Conservation (phyloP, 2,113 vertebrate genomes). For the Gulo gulo region DNA sequence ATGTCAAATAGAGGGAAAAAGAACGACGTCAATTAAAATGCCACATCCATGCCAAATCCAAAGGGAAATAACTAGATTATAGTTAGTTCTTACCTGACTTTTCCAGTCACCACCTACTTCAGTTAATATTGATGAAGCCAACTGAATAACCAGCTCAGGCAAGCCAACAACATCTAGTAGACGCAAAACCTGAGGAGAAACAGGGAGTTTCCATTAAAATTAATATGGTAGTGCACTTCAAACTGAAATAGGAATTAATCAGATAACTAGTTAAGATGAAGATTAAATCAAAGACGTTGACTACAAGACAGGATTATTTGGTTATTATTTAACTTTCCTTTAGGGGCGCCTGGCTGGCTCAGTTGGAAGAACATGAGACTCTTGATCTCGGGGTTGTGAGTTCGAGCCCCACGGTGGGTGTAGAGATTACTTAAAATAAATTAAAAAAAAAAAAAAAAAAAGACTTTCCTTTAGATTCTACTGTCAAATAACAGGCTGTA, state of each 20-base stretch:
- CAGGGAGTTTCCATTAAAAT: background rate
- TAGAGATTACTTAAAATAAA: background rate
- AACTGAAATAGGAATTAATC: background rate
- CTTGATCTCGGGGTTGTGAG: background rate
- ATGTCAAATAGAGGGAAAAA: background rate
- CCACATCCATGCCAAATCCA: background rate
- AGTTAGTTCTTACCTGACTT: slow-evolving; percentile 86
- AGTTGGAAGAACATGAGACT: background rate
- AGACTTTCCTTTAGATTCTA: background rate
- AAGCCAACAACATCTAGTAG: slow-evolving; percentile 91
- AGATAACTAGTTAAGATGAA: background rate
- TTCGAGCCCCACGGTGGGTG: background rate
- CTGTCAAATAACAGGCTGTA: background rate
- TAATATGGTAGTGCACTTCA: background rate
- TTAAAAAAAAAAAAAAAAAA: background rate
- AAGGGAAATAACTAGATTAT: background rate
- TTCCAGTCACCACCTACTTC: slow-evolving; percentile 88
- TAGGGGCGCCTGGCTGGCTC: background rate
- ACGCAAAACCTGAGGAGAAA: slow-evolving; percentile 87
- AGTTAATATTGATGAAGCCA: slow-evolving; percentile 90
- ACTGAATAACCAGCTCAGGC: slow-evolving; percentile 92
- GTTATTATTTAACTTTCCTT: background rate
- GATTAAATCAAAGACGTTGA: background rate
- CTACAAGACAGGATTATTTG: background rate
- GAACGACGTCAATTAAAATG: background rate